Percentiles rank a stretch among this genome's conserved stretches.
Conservation (phyloP, 2,888 invertebrate genomes). For the Latheticus oryzae region DNA sequence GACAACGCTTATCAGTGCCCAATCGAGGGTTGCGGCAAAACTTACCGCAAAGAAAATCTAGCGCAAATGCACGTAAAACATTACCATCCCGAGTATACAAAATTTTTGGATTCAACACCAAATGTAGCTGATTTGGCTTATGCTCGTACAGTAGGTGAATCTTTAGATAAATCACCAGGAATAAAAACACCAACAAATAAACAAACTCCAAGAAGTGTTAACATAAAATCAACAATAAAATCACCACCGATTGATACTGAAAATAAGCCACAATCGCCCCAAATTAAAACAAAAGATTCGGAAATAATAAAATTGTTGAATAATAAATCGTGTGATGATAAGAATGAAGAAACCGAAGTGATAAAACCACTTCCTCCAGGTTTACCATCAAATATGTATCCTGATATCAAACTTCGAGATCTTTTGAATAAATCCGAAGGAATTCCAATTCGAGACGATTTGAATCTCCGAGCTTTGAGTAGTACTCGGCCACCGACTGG, state of each 20-base stretch:
- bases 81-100: conserved; percentile 85
- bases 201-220: conserved; percentile 36
- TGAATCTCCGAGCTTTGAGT: conserved; percentile 55
- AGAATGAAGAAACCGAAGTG: conserved; percentile 45
- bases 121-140: conserved; percentile 89
- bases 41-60: conserved; percentile 90
- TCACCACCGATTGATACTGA: conserved; percentile 47
- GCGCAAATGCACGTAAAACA: conserved; percentile 95
- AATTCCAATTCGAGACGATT: conserved; percentile 59
- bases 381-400: conserved; percentile 58
- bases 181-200: conserved; percentile 23
- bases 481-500: conserved; percentile 65
- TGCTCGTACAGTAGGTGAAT: conserved; percentile 78
- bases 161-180: conserved; percentile 64
- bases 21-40: conserved; percentile 86
- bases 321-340: conserved; percentile 52
- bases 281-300: conserved; percentile 55
- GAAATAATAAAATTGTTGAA: conserved; percentile 62
- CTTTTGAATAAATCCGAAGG: conserved; percentile 60
- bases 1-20: conserved; percentile 79
- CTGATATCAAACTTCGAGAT: conserved; percentile 62
- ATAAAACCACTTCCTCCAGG: conserved; percentile 54
- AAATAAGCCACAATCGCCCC: conserved; percentile 44
- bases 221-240: conserved; percentile 41
- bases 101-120: conserved; percentile 82